Evolutionary conservation across 2,113 vertebrate genomes (phyloP).

Genomic region (Sylvia atricapilla): DNA sequence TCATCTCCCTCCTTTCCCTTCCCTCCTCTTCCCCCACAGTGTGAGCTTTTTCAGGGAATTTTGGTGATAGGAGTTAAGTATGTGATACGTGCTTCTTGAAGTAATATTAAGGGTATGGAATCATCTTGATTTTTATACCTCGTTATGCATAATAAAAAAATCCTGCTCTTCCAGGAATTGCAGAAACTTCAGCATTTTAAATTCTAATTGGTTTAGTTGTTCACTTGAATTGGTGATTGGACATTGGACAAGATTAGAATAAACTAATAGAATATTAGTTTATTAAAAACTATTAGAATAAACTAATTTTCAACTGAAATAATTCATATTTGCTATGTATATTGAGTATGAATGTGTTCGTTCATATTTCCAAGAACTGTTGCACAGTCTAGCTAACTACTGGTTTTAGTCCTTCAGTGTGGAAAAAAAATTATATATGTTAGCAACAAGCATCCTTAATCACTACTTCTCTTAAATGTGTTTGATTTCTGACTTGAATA

Average conservation of each 20-base stretch:
- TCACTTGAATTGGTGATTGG: neutral
- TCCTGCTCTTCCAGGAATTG: neutral
- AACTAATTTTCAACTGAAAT: neutral
- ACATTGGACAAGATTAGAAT: neutral
- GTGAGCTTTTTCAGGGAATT: neutral
- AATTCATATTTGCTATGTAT: neutral
- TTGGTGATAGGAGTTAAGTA: neutral
- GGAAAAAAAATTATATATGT: neutral
- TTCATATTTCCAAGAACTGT: neutral
- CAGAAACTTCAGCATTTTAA: neutral
- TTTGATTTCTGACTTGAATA: neutral
- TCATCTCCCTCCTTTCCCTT: neutral
- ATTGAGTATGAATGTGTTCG: neutral
- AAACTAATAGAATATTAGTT: no score
- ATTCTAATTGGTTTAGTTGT: neutral
- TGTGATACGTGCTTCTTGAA: neutral
- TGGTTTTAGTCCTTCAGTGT: neutral
- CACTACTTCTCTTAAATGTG: neutral
- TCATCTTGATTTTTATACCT: neutral
- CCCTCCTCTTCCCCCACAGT: fast-evolving
- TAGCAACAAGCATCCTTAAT: neutral
- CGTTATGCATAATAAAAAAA: neutral
- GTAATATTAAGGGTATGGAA: neutral
- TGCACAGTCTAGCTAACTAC: neutral
- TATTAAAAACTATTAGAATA: no score